Conservation (phyloP, 2,797 vertebrate species). For the Nannoperca australis region DNA sequence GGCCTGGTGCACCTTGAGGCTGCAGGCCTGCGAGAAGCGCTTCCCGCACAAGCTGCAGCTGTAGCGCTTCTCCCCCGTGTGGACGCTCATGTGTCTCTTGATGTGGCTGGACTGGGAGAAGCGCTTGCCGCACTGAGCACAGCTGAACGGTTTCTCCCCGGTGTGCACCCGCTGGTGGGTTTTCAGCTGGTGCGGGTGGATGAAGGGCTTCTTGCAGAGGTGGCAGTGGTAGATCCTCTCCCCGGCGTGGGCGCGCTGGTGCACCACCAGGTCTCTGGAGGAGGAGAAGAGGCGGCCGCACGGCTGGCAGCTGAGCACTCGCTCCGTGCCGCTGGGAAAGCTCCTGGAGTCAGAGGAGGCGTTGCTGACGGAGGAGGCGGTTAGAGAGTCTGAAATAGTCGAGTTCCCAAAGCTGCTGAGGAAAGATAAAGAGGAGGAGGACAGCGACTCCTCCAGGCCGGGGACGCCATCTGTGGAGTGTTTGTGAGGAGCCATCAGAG, state of each 20-base stretch:
- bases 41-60: conserved; percentile 60
- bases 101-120: conserved; percentile 68
- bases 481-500: conserved; percentile 9
- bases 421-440: conserved; percentile 22
- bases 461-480: not conserved
- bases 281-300: conserved; percentile 49
- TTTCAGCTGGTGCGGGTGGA: conserved; percentile 60
- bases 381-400: not conserved
- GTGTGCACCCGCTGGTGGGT: conserved; percentile 57
- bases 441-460: conserved; percentile 14
- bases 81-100: conserved; percentile 65
- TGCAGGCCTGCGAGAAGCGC: conserved; percentile 54
- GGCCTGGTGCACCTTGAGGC: conserved; percentile 58
- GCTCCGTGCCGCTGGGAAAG: not conserved
- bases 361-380: not conserved
- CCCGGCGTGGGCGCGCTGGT: conserved; percentile 46
- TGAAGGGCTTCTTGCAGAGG: conserved; percentile 51
- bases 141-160: conserved; percentile 59
- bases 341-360: not conserved
- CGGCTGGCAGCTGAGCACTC: conserved; percentile 35
- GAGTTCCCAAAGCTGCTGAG: conserved; percentile 9
- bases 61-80: conserved; percentile 58
- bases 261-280: conserved; percentile 48
- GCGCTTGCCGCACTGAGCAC: conserved; percentile 46
- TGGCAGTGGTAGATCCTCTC: conserved; percentile 50